These are phyloP conservation scores for Anas acuta DNA, from an alignment of 2,797 vertebrate species.

Conservation along the genomic window DNA sequence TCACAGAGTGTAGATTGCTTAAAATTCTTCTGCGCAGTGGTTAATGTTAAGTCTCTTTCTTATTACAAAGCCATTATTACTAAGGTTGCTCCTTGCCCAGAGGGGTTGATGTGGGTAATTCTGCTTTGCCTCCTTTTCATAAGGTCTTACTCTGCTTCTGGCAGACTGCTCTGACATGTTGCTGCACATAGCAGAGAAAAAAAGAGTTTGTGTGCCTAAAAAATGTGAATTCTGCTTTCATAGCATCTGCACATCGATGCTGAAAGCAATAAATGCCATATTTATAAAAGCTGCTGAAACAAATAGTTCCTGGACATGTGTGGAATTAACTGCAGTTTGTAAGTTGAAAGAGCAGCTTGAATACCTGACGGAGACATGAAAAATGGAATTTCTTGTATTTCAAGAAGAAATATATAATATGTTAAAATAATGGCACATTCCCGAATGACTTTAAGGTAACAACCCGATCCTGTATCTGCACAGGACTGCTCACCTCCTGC, in stretches of 20 bases:
- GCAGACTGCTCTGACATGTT: background rate
- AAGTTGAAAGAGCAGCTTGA: background rate
- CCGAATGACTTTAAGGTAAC: accelerated
- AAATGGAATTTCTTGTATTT: background rate
- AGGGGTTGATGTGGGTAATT: background rate
- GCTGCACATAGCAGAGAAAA: background rate
- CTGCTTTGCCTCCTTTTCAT: background rate
- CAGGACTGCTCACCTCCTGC: accelerated
- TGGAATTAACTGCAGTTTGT: background rate
- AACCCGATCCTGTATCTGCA: accelerated
- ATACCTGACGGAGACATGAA: background rate
- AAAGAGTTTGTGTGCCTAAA: background rate
- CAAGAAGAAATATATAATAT: background rate
- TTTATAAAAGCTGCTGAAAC: background rate
- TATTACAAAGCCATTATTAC: background rate
- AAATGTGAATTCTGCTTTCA: background rate
- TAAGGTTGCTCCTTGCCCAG: background rate
- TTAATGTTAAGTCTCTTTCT: background rate
- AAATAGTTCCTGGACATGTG: background rate
- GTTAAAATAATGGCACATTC: accelerated
- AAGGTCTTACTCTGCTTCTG: background rate
- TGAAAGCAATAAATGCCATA: background rate
- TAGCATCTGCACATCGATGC: background rate
- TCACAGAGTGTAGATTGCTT: background rate
- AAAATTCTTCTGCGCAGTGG: background rate